Evolutionary conservation across 2,888 invertebrate species (phyloP).

Genomic region (Auanema freiburgensis): DNA sequence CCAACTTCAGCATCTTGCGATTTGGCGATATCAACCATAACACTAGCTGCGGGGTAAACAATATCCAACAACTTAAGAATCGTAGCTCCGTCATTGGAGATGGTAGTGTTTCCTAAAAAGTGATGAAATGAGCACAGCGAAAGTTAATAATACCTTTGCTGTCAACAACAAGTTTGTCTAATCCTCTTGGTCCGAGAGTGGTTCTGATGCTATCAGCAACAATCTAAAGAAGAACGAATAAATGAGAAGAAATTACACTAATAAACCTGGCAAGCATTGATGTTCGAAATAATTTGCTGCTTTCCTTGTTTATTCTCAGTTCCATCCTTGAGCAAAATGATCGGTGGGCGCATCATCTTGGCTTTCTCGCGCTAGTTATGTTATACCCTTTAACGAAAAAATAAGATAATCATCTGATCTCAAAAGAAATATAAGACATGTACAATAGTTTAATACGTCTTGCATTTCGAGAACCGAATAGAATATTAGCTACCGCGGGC

Average conservation of each 20-base stretch:
- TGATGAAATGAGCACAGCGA: background rate
- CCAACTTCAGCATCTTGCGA: conserved; percentile 81
- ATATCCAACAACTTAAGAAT: conserved; percentile 97
- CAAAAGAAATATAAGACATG: too few species aligned
- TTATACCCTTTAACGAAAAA: too few species aligned
- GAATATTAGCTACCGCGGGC: too few species aligned
- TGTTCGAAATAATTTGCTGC: conserved; percentile 69
- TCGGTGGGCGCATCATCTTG: conserved; percentile 75
- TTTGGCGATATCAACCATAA: conserved; percentile 95
- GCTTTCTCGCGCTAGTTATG: too few species aligned
- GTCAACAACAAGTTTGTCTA: conserved; percentile 97
- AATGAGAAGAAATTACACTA: conserved; percentile 1
- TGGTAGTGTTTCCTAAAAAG: conserved; percentile 78
- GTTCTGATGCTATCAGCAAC: conserved; percentile 95
- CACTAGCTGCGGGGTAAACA: conserved; percentile 96
- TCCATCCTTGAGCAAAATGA: conserved; percentile 93
- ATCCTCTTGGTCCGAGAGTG: conserved; percentile 94
- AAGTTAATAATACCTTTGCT: conserved; percentile 67
- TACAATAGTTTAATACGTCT: too few species aligned
- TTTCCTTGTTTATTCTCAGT: conserved; percentile 84
- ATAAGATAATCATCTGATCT: too few species aligned
- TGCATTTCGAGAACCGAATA: too few species aligned
- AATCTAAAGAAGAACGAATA: conserved; percentile 44
- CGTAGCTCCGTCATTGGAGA: conserved; percentile 98
- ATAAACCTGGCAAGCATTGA: conserved; percentile 62